These are phyloP conservation scores for Psophia crepitans DNA, from an alignment of 2,113 vertebrate species.

Conservation along the genomic window DNA sequence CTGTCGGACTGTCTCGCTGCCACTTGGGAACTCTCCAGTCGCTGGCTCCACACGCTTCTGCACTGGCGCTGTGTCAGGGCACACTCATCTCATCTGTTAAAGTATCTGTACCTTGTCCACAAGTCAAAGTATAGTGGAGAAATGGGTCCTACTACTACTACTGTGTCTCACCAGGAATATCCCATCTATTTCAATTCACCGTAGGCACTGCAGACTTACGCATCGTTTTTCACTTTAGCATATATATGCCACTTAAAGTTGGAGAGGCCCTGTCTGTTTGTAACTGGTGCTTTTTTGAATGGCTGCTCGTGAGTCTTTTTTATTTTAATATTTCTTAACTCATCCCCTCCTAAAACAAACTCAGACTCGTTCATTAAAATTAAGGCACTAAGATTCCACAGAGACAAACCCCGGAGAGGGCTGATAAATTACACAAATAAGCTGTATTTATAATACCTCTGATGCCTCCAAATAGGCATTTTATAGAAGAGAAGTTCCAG, in stretches of 20 bases:
- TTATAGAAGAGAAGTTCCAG: slow-evolving; percentile 40
- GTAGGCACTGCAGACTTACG: neutral
- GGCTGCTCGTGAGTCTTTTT: neutral
- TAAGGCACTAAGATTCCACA: slow-evolving; percentile 47
- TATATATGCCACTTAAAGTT: neutral
- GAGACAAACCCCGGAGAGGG: slow-evolving; percentile 31
- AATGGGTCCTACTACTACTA: neutral
- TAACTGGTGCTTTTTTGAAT: neutral
- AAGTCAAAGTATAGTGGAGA: neutral
- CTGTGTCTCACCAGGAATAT: neutral
- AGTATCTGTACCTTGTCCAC: neutral
- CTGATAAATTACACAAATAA: slow-evolving; percentile 64
- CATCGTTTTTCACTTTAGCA: slow-evolving; percentile 25
- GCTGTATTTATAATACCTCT: slow-evolving; percentile 65
- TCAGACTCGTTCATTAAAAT: slow-evolving; percentile 64
- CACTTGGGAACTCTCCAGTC: neutral
- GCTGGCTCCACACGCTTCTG: neutral
- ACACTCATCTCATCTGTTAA: neutral
- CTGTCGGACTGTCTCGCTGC: neutral
- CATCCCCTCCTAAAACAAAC: slow-evolving; percentile 60
- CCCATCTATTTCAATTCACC: neutral
- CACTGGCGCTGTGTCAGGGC: fast-evolving
- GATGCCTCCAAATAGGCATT: slow-evolving; percentile 43
- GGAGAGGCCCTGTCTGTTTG: neutral
- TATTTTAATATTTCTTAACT: slow-evolving; percentile 59